Percentiles rank a stretch among this genome's conserved stretches.
These are phyloP conservation scores for Craseonycteris thonglongyai DNA, from an alignment of 2,113 vertebrate species.

Conservation along the genomic window DNA sequence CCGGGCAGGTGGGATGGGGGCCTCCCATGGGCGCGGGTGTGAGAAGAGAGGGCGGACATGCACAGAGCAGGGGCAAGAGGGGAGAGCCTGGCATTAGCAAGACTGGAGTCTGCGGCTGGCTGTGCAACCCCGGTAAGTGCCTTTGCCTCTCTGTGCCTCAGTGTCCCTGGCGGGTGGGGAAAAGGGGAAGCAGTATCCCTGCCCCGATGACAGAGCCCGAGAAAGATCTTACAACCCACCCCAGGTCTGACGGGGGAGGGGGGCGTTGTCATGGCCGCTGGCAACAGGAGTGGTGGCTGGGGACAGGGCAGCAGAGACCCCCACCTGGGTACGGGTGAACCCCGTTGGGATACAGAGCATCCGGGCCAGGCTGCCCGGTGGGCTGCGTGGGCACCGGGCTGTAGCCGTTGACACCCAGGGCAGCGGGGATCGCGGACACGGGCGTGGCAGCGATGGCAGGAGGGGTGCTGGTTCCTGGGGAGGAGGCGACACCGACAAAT, in stretches of 20 bases:
- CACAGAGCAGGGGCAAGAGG: not conserved
- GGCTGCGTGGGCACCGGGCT: constrained; percentile 84
- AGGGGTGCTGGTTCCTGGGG: constrained; percentile 88
- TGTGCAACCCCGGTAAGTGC: not conserved
- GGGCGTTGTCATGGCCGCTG: not conserved
- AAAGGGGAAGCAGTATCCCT: not conserved
- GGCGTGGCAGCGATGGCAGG: constrained; percentile 89
- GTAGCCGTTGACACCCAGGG: constrained; percentile 88
- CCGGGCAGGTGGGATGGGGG: not conserved
- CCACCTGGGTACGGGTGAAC: constrained; percentile 90
- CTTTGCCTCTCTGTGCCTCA: not conserved
- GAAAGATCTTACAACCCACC: not conserved
- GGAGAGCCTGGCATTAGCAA: not conserved
- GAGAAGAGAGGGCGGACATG: not conserved
- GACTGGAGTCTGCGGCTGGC: not conserved
- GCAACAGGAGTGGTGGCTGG: not conserved
- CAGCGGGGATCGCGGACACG: constrained; percentile 86
- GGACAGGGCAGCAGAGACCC: not conserved
- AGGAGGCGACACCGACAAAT: constrained; percentile 16
- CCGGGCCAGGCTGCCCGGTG: constrained; percentile 86
- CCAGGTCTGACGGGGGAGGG: not conserved
- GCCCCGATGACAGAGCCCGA: not conserved
- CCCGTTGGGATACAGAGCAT: constrained; percentile 88
- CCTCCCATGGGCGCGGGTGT: not conserved
- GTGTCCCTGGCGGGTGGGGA: not conserved